Conservation (phyloP, 2,888 invertebrate species). For the Oithona nana region DNA sequence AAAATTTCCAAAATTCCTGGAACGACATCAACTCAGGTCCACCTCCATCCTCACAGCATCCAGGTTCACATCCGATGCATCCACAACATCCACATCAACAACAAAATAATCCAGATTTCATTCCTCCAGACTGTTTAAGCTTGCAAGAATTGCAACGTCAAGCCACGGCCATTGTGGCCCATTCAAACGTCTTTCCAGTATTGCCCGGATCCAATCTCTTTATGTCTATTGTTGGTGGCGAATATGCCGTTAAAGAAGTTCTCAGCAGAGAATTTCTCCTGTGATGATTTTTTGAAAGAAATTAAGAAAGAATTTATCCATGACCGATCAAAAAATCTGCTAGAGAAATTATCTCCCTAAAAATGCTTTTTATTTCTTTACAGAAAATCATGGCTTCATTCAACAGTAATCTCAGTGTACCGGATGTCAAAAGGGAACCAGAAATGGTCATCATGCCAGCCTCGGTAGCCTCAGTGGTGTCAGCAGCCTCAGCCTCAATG, state of each 20-base stretch:
- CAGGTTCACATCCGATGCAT: neutral
- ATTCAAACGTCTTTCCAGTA: conserved; percentile 12
- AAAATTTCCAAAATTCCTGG: conserved; percentile 94
- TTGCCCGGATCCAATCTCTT: conserved; percentile 8
- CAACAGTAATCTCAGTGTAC: too few relatives aligned
- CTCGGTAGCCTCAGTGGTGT: too few relatives aligned
- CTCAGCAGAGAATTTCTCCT: conserved; percentile 9
- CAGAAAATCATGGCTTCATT: too few relatives aligned
- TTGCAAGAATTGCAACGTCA: conserved; percentile 3
- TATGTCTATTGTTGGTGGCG: conserved; percentile 9
- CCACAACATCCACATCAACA: too few relatives aligned
- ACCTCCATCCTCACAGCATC: neutral
- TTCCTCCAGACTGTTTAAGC: neutral
- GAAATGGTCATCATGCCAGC: neutral
- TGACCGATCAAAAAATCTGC: too few relatives aligned
- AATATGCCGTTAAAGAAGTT: conserved; percentile 13
- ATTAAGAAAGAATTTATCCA: too few relatives aligned
- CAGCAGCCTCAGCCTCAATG: too few relatives aligned
- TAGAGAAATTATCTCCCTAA: too few relatives aligned
- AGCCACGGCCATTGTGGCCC: conserved; percentile 15
- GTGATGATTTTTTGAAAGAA: too few relatives aligned
- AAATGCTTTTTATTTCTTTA: too few relatives aligned
- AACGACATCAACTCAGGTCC: conserved; percentile 25
- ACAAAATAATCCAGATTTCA: too few relatives aligned
- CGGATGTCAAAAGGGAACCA: neutral